Base-by-base conservation (phyloP, 2,888 invertebrate species). In the Cephus pygmeus region DNA sequence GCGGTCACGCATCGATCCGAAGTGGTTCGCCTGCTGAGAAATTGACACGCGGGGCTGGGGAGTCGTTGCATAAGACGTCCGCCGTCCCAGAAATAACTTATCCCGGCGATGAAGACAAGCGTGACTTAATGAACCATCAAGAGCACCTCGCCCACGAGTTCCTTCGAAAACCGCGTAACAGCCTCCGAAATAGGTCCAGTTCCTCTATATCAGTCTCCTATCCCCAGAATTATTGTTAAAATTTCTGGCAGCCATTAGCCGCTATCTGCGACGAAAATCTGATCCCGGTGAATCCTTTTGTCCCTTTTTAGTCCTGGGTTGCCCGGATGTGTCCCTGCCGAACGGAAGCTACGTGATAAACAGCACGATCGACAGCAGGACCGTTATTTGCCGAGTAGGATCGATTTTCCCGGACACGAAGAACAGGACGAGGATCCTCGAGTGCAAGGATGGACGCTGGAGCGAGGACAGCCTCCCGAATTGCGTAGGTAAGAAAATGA, bases 321-420 rank as follows among this genome's bases (percentile, higher is more conserved):
- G 96, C 88, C 93, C 95, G 23, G 94, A 94, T 40, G 92, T 94
- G 56, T 86, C 92, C 86, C 92, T 94, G 87, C 96, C 96, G 85
- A 92, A 93, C 89, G 94, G 94, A 91, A 96, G 95, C 74, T 95
- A 95, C 89, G 89, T 95, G 23, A 94, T 95, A 86, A 94, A 94
- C 90, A 93, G 94, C 85, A 95, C 94, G 85, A 93, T 93, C 79
- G 94, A 94, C 71, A 92, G 93, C 74, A 95, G 95, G 56, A 94
- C 94, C 86, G 95, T 94, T 91, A 93, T 94, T 91, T 96, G 96
- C 91, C 94, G 95, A 85, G 93, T 94, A 75, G 95, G 95, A 78
- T 94, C 92, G 86, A 93, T 94, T 88, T 96, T 96, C 90, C 93
- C 94, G 30, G 96, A 96, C 88, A 94, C 94, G n/a, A 92, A 92